Base-by-base conservation (phyloP, 2,888 invertebrate genomes). In the Synergus umbraculus region DNA sequence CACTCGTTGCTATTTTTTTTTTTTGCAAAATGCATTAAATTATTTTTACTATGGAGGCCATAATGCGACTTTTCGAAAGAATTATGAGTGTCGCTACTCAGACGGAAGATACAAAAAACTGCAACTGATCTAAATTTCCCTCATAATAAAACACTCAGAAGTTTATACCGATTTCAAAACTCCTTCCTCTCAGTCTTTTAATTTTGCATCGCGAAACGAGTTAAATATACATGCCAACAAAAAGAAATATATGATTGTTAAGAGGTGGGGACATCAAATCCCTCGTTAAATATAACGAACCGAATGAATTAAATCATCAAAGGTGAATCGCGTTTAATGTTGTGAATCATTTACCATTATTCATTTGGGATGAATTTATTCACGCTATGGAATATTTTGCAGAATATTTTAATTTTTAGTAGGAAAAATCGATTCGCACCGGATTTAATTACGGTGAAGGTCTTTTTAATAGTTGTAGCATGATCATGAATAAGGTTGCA, bases 11-110 rank as follows among this genome's bases (percentile, higher is more conserved):
- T 79, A 54, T 29, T 77, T 78, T 79, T 78, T 76, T 78, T 73
- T 80, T 78, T 82, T 49, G 43, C 22, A 65, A 64, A 77, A 66
- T 43, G 37, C 65, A 18, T 65, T 13, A 54, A 65, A 43, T 37
- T 85, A 86, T 86, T 88, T 87, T 87, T 80, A 80, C 79, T 78
- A 85, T 82, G 76, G 83, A 86, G 82, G 86, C 77, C 83, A 66
- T 76, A 80, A 80, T 73, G 60, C 60, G 37, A 79, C 58, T 13
- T 29, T 79, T 64, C 18, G 60, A 46, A 64, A 77, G 76, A 77
- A 64, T 60, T 77, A 77, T 46, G 76, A 76, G 69, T 73, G 69
- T 73, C 49, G 37, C 29, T 37, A 73, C 54, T 73, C 0, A 2
- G 69, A 54, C 3, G 46, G 29, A 49, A 46, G n/a, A 18, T 22